Conservation (phyloP, 2,888 invertebrate genomes). For the Erebia aethiops region DNA sequence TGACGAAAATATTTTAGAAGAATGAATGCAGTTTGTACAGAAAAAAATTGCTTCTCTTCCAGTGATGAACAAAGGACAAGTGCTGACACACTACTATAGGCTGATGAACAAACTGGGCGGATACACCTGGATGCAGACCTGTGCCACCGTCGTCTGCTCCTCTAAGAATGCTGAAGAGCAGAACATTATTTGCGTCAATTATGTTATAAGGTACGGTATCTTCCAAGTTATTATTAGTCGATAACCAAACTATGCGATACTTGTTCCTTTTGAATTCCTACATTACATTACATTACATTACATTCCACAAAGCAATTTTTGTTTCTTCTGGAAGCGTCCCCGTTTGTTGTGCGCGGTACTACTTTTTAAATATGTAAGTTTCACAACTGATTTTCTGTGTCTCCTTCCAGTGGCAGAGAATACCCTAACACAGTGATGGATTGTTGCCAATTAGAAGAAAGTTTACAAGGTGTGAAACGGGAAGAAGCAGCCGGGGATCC, state of each 20-base stretch:
- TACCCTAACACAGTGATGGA: constrained; percentile 96
- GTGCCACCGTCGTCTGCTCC: constrained; percentile 97
- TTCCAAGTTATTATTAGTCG: neutral
- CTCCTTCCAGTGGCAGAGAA: constrained; percentile 87
- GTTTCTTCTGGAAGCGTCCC: too few relatives aligned
- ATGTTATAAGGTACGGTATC: constrained; percentile 91
- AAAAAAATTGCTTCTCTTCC: constrained; percentile 58
- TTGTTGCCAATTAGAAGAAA: constrained; percentile 95
- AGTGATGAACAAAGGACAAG: constrained; percentile 98
- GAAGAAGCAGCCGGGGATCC: constrained; percentile 93
- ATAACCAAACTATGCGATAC: neutral
- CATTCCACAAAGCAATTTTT: too few relatives aligned
- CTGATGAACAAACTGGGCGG: constrained; percentile 98
- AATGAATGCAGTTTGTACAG: too few relatives aligned
- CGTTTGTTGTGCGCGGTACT: too few relatives aligned
- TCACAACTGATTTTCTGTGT: neutral
- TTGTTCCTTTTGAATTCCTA: neutral
- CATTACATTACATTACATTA: too few relatives aligned
- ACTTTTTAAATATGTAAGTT: neutral
- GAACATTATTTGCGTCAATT: constrained; percentile 98
- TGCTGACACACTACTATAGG: constrained; percentile 97
- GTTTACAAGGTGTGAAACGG: constrained; percentile 90
- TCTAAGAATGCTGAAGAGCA: constrained; percentile 98
- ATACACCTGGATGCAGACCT: constrained; percentile 98
- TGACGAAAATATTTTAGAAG: too few relatives aligned